Evolutionary conservation across 2,113 vertebrate genomes (phyloP).

Genomic region (Helogale parvula): DNA sequence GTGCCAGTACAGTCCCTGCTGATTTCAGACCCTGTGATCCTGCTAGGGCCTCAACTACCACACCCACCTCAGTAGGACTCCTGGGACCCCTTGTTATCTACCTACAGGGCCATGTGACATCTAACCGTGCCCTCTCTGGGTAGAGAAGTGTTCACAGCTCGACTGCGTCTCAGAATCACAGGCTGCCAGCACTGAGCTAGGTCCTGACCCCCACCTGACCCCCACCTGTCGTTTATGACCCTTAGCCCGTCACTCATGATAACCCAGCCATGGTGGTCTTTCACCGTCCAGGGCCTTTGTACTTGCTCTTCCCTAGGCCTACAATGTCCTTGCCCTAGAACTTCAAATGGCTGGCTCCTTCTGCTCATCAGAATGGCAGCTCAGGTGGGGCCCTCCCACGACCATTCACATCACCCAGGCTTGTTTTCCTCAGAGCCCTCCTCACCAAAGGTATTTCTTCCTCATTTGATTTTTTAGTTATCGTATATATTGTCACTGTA

Average conservation of each 20-base stretch:
- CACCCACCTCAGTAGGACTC: not conserved
- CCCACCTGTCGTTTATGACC: not conserved
- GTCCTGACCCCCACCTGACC: not conserved
- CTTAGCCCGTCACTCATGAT: not conserved
- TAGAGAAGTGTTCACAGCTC: not conserved
- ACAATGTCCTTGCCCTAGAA: not conserved
- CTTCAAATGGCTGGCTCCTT: not conserved
- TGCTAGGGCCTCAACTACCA: not conserved
- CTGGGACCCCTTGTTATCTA: not conserved
- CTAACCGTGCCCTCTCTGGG: not conserved
- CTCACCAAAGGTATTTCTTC: not conserved
- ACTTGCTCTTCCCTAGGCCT: not conserved
- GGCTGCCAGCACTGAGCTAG: not conserved
- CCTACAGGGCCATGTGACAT: not conserved
- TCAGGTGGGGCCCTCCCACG: not conserved
- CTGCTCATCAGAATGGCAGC: not conserved
- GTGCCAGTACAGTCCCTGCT: not conserved
- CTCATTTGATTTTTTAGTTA: not conserved
- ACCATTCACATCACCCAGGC: not conserved
- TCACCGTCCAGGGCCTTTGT: not conserved
- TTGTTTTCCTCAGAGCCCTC: not conserved
- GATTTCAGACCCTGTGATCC: not conserved
- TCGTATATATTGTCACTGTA: too few relatives aligned
- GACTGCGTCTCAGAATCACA: not conserved
- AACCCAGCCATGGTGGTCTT: rapidly evolving